phyloP scores from a whole-genome alignment of 2,113 vertebrate genomes.

The Clupea harengus region DNA sequence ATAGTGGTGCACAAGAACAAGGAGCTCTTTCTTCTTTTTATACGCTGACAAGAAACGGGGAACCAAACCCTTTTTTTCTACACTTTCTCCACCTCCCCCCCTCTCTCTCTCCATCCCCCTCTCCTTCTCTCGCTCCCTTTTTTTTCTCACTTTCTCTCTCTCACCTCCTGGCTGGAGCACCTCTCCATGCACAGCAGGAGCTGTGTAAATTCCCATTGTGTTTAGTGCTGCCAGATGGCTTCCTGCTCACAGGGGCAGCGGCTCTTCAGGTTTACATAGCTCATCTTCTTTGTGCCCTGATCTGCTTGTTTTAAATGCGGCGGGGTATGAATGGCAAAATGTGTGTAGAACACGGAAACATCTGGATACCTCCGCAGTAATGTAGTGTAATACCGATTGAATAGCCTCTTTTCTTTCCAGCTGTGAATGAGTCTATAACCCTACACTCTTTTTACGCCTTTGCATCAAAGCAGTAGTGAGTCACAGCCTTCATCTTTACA shows the following conservation, averaged over 20 bases:
- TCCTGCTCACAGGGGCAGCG: neutral
- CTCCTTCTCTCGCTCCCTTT: neutral
- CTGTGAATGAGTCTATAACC: neutral
- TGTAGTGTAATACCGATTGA: neutral
- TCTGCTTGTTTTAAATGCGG: neutral
- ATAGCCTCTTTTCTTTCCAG: neutral
- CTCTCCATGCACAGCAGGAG: neutral
- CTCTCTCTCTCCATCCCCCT: neutral
- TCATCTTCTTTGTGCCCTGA: conserved; percentile 4
- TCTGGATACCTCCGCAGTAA: neutral
- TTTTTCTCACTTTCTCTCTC: neutral
- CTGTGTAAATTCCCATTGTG: conserved; percentile 7
- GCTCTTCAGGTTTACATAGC: neutral
- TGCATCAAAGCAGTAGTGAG: neutral
- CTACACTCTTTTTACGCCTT: neutral
- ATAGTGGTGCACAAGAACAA: neutral
- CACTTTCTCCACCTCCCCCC: neutral
- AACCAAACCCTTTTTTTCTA: neutral
- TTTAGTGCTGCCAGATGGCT: conserved; percentile 15
- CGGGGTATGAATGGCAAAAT: conserved; percentile 1
- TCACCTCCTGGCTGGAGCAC: neutral
- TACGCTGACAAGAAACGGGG: neutral
- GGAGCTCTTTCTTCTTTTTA: neutral
- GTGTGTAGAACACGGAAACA: conserved; percentile 10
- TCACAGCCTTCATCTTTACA: neutral